Evolutionary conservation across 2,797 vertebrate species (phyloP), one percentile per base, ranked within the genome.

Genomic region (Xenopus petersii): DNA sequence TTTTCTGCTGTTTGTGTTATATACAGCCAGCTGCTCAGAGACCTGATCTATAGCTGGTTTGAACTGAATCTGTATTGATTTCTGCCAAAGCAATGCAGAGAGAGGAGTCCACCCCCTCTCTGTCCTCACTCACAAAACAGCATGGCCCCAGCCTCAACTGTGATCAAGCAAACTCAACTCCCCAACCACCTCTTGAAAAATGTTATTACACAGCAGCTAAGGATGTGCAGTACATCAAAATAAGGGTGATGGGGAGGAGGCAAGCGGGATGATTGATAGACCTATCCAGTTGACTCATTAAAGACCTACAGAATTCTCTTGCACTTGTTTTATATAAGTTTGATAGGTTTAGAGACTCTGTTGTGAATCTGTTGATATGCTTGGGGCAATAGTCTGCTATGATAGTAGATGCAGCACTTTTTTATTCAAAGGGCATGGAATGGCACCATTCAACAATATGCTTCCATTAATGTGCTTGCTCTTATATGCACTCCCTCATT

Each of bases 51-150:
- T 67, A 74, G 71, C 67, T 87, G 87, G 87, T 85, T 88, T 88
- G 86, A 86, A 85, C 87, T 89, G 90, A 89, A 90, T 91, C 88
- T 87, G 82, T 91, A 93, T 93, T 82, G 90, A 92, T 92, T 88
- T 91, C 87, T 87, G 83, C 88, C 84, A 79, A 82, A 84, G 86
- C 86, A 89, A 86, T 84, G 84, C 86, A 87, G 88, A 87, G 85
- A 83, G 80, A 81, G 71, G 74, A 81, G 69, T 79, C 85, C 83
- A 85, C 85, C 72, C 64, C 72, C 72, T 65, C 86, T 87, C 86
- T 84, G 83, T 70, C 66, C 77, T 81, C 82, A 76, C 82, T 80
- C 83, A 70, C 79, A 66, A 61, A 30, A 33, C 61, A 10, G 54
- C 64, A 63, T 65, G 48, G 65, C 56, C 56, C 15, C 15, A 62